Base-by-base conservation (phyloP, 1,140 invertebrate genomes). In the Cecropterus lyciades region DNA sequence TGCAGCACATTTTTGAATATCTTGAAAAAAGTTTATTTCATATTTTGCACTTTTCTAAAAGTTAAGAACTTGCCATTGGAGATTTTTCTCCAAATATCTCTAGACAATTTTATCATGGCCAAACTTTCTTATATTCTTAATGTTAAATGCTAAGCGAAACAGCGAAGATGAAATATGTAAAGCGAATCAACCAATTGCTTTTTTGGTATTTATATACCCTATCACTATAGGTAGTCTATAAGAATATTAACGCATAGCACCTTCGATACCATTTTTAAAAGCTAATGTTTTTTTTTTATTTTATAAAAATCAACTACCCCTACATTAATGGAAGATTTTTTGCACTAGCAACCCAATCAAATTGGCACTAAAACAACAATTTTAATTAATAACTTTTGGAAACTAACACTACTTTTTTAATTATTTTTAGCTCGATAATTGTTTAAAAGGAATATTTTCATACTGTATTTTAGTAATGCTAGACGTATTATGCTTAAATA, bases 161-260 rank as follows among this genome's bases (percentile, higher is more conserved):
- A 37, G 33, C 33, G 33, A 37, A 37, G 10, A 37, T 37, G 0
- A n/a, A 37, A 37, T 11, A 37, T 37, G 33, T 37, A 46, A 30
- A 57, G 20, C 20, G 20, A 43, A 14, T 40, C 17, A 56, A 42
- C 52, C 37, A 30, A 15, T 5, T 15, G 9, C 1, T 57, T 46
- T 46, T 57, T n/a, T 9, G 42, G 11, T 27, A 27, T 30, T 14
- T 57, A n/a, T 14, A 16, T 33, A 16, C 33, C 9, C 33, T 0
- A 37, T 37, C 10, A 37, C 2, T 37, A 11, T 3, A 37, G 9
- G n/a, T n/a, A 37, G 33, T 37, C 24, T 46, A 57, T 14, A 30
- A 57, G 13, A 43, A 57, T 17, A 30, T 45, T 7, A 46, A 46
- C 42, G 55, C 40, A 24, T 57, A 57, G 55, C 55, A 57, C 55